Evolutionary conservation across 2,888 invertebrate species (phyloP).

Genomic region (Phalangium opilio): DNA sequence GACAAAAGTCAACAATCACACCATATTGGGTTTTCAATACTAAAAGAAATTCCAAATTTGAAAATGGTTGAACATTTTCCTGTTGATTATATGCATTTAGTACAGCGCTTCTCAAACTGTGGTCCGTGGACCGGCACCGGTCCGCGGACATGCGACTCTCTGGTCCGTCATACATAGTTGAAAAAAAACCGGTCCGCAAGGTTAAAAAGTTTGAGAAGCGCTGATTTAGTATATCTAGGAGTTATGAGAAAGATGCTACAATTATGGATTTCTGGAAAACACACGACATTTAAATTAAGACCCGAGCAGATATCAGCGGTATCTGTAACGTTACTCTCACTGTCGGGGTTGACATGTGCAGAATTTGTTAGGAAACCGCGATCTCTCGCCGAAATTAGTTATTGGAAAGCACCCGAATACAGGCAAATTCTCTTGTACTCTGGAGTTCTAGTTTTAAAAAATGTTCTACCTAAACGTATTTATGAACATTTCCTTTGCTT

Average conservation of each 20-base stretch:
- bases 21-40: conserved; percentile 16
- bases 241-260: conserved; percentile 23
- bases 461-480: conserved; percentile 10
- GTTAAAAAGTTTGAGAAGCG: too few species aligned
- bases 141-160: too few species aligned
- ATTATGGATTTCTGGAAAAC: conserved; percentile 21
- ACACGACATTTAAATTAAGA: too few species aligned
- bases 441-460: conserved; percentile 21
- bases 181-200: too few species aligned
- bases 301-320: too few species aligned
- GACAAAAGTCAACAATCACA: conserved; percentile 17
- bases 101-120: too few species aligned
- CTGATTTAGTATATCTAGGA: conserved; percentile 24
- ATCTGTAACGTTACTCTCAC: too few species aligned
- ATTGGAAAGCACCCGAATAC: conserved; percentile 25
- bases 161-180: too few species aligned
- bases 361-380: conserved; percentile 24
- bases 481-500: conserved; percentile 21
- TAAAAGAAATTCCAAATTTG: conserved; percentile 14
- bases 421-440: conserved; percentile 22
- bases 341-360: not conserved
- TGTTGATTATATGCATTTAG: conserved; percentile 26
- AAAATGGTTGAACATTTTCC: conserved; percentile 23
- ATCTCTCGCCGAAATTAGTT: conserved; percentile 18
- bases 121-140: too few species aligned